Evolutionary conservation across 1,140 invertebrate genomes (phyloP).

Genomic region (Eurosta solidaginis): DNA sequence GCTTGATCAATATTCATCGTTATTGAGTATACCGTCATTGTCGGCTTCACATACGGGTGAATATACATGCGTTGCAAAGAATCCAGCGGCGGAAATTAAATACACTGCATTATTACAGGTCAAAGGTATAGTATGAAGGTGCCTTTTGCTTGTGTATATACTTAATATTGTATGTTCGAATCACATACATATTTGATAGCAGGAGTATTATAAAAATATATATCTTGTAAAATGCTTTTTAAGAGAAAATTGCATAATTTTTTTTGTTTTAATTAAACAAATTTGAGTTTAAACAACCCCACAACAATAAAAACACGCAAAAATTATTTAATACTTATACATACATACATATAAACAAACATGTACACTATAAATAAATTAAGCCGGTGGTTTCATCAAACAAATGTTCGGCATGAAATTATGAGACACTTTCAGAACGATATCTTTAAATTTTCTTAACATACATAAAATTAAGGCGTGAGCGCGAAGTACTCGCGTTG

Average conservation of each 20-base stretch:
- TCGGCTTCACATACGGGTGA: slow-evolving; percentile 75
- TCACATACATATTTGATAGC: too few species aligned
- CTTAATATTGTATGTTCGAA: background rate
- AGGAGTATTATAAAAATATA: too few species aligned
- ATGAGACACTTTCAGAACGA: too few species aligned
- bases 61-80: slow-evolving; percentile 81
- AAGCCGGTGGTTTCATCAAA: too few species aligned
- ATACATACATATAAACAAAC: background rate
- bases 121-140: slow-evolving; percentile 73
- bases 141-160: background rate
- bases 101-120: slow-evolving; percentile 80
- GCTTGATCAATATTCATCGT: slow-evolving; percentile 75
- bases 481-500: too few species aligned
- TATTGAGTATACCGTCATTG: slow-evolving; percentile 78
- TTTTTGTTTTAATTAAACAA: background rate
- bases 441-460: too few species aligned
- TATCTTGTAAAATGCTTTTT: background rate
- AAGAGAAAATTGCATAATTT: too few species aligned
- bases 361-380: too few species aligned
- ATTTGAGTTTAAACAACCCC: background rate
- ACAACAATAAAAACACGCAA: background rate
- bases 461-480: too few species aligned
- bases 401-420: too few species aligned
- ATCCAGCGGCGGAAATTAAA: slow-evolving; percentile 77
- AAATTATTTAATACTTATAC: background rate